Percentiles rank a stretch among this genome's conserved stretches.
Evolutionary conservation across 2,797 vertebrate genomes (phyloP).

Genomic region (Hyperoplus immaculatus): DNA sequence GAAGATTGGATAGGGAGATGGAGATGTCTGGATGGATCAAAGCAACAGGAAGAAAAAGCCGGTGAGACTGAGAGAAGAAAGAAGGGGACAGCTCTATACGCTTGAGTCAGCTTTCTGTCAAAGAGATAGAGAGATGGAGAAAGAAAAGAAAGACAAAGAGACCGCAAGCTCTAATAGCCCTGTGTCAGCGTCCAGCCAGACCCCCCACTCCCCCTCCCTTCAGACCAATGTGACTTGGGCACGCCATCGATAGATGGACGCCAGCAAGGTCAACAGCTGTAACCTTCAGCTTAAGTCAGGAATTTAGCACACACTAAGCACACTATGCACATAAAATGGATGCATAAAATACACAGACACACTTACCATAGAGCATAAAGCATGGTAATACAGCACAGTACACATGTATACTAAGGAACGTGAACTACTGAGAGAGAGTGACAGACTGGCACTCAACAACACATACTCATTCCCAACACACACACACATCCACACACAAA

Average conservation of each 20-base stretch:
- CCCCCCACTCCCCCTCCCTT: not conserved
- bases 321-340: not conserved
- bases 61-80: constrained; percentile 27
- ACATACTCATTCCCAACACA: constrained; percentile 9
- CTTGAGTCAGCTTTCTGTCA: constrained; percentile 62
- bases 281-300: constrained; percentile 54
- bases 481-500: constrained; percentile 6
- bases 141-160: constrained; percentile 45
- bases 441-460: constrained; percentile 28
- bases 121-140: constrained; percentile 20
- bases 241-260: constrained; percentile 65
- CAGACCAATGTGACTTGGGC: constrained; percentile 45
- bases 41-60: constrained; percentile 10
- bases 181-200: constrained; percentile 74
- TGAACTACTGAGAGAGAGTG: constrained; percentile 43
- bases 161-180: constrained; percentile 55
- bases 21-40: not conserved
- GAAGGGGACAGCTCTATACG: constrained; percentile 11
- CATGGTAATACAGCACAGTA: constrained; percentile 18
- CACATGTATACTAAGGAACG: constrained; percentile 26
- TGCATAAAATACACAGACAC: constrained; percentile 34
- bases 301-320: constrained; percentile 2
- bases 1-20: not conserved
- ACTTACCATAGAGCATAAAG: constrained; percentile 33
- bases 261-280: constrained; percentile 60